Percentiles rank a stretch among this genome's conserved stretches.
Conservation (phyloP, 2,888 invertebrate genomes). For the Perizoma affinitatum region DNA sequence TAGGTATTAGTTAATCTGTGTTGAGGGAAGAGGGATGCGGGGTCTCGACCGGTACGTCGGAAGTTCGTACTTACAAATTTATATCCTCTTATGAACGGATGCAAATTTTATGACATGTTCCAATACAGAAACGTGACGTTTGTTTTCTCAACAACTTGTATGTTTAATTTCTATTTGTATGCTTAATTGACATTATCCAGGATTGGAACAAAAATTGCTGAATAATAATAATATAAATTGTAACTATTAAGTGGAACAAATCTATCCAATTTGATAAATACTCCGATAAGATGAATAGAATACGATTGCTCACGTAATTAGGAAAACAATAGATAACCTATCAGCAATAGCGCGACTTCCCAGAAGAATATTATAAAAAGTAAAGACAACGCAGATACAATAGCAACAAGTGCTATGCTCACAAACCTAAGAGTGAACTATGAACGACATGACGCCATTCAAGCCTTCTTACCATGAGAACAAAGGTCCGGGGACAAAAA, state of each 20-base stretch:
- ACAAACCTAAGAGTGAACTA: constrained; percentile 44
- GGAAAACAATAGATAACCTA: constrained; percentile 17
- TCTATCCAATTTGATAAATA: constrained; percentile 17
- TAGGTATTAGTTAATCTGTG: constrained; percentile 16
- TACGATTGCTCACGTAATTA: constrained; percentile 31
- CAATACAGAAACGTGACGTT: background rate
- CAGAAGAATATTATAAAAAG: constrained; percentile 38
- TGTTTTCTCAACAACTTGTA: background rate
- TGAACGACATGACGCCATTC: constrained; percentile 50
- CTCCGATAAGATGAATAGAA: constrained; percentile 24
- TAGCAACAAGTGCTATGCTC: constrained; percentile 58
- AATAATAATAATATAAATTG: no score
- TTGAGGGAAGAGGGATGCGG: constrained; percentile 34
- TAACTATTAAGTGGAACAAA: constrained; percentile 4
- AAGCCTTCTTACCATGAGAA: constrained; percentile 44
- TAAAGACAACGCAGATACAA: constrained; percentile 40
- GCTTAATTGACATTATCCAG: no score
- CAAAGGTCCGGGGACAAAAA: constrained; percentile 66
- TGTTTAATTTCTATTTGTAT: no score
- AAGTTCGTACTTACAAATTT: constrained; percentile 39
- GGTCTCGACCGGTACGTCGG: constrained; percentile 37
- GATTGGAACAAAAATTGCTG: no score
- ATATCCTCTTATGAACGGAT: constrained; percentile 15
- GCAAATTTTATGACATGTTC: constrained; percentile 6
- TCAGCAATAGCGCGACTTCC: constrained; percentile 26